Base-by-base conservation (phyloP, 2,113 vertebrate species). In the Numida meleagris region DNA sequence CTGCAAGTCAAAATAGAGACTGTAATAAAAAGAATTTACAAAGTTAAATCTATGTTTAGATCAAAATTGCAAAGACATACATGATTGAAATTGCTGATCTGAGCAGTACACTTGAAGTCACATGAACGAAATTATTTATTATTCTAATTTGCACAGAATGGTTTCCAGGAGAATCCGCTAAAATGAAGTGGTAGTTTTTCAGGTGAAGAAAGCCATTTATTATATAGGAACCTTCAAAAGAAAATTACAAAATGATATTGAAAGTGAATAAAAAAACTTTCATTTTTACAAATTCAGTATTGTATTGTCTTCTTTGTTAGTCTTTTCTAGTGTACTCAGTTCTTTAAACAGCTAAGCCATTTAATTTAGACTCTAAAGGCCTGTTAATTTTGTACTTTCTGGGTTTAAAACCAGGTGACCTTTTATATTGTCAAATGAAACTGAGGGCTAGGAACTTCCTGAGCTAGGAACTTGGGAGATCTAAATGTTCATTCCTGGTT, bases 361-460 rank as follows among this genome's bases (percentile, higher is more conserved):
- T 63, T 50, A 27, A 31, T 36, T 10, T 21, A 34, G 8, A 45
- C 5, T 53, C 4, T 24, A 46, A 53, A 16, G 7, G 5, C 6
- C 4, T 7, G 20, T 27, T 9, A 17, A 25, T 62, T 51, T 13
- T 63, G 34, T 43, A 31, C 2, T 51, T 78, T 45, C 19, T 67
- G 13, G 2, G 1, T 1, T 70, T 36, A 75, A 48, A 74, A 34
- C 2, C 2, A 3, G 9, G 3, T 80, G 11, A 34, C 8, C 9
- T 33, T 20, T 40, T 74, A 70, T 4, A 14, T 7, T 50, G 8
- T 6, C 25, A 63, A 57, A 86, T 36, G 5, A 70, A 33, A 23
- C 3, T 43, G 21, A 75, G 14, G 21, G 65, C 4, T n/a, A n/a
- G n/a, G n/a, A n/a, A n/a, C n/a, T n/a, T n/a, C n/a, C 33, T 53